A percentile compares a stretch with the other conserved stretches of the same genome.
Evolutionary conservation across 1,140 invertebrate genomes (phyloP).

Genomic region (Trissolcus basalis): DNA sequence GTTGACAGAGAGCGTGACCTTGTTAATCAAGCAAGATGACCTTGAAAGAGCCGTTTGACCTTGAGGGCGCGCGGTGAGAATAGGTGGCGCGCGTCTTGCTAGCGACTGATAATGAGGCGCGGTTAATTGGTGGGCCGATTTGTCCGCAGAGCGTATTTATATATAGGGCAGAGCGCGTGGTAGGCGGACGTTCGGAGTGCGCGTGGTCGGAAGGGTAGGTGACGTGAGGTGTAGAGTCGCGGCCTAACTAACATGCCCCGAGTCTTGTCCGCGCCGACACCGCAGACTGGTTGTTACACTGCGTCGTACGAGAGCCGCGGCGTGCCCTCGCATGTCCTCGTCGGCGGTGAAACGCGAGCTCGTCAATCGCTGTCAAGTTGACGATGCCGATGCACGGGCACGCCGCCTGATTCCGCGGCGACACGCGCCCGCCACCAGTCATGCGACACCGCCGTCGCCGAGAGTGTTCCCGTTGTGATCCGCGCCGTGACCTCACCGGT

Average conservation of each 20-base stretch:
- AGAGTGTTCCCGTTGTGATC: conserved; percentile 17
- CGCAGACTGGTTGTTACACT: conserved; percentile 32
- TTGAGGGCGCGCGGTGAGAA: conserved; percentile 6
- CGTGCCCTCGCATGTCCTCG: conserved; percentile 22
- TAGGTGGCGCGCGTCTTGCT: not conserved
- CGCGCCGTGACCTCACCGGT: conserved; percentile 5
- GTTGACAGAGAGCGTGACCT: no score
- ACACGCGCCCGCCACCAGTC: conserved; percentile 19
- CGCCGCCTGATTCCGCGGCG: conserved; percentile 14
- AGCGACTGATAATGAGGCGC: conserved; percentile 26
- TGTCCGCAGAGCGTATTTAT: conserved; percentile 3
- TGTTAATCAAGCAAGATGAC: no score
- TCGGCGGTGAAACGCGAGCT: conserved; percentile 12
- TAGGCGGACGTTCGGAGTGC: conserved; percentile 53
- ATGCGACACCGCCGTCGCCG: conserved; percentile 43
- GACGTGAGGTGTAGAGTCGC: conserved; percentile 42
- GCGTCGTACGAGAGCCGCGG: conserved; percentile 20
- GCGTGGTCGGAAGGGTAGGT: conserved; percentile 53
- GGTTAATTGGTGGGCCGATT: conserved; percentile 14
- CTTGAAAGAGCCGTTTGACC: conserved; percentile 8
- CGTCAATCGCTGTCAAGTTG: conserved; percentile 16
- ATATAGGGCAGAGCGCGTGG: conserved; percentile 21
- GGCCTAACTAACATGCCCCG: conserved; percentile 39
- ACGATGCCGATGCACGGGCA: conserved; percentile 34
- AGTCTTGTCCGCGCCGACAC: conserved; percentile 45